Base-by-base conservation (phyloP, 2,888 invertebrate genomes). In the Dioctria linearis region DNA sequence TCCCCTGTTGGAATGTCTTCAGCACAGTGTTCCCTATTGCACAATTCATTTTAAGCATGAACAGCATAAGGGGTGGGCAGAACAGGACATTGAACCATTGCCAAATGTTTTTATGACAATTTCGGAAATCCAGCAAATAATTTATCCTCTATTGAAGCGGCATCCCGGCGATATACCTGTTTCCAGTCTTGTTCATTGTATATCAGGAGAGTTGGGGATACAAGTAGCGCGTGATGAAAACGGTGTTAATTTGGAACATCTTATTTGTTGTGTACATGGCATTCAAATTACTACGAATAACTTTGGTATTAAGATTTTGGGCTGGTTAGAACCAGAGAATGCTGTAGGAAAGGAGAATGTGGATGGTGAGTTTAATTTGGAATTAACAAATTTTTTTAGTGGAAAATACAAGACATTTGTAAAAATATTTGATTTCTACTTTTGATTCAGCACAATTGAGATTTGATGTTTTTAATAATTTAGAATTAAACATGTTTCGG, bases 161-260 rank as follows among this genome's bases (percentile, higher is more conserved):
- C 89, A 89, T 84, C 83, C 86, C 0, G 88, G 88, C 3, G 88
- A 89, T 78, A 87, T 89, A 81, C 89, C 89, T 0, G 86, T 89
- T 4, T 86, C 88, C 8, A 88, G 88, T 6, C 83, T 89, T 67
- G 85, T 88, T 3, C 87, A 88, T 81, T 89, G 89, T 83, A 87
- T 89, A 79, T 86, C 88, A 82, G 87, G 86, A 0, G 86, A 88
- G 78, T 81, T 89, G 8, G 86, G 86, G 73, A 85, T 86, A 43
- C 84, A 86, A 78, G 86, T 89, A 5, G 82, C 83, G 0, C 82
- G 85, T 6, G 87, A 89, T 79, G 92, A 92, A 3, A 91, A 89
- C 81, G 96, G 97, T 4, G 97, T 97, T 13, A 94, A 96, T 0
- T 88, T 98, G 80, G 98, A 98, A 87, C 95, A 98, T 89, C 90